Percentiles rank a stretch among this genome's conserved stretches.
phyloP scores from a whole-genome alignment of 1,140 invertebrate genomes.

The Papilio machaon region DNA sequence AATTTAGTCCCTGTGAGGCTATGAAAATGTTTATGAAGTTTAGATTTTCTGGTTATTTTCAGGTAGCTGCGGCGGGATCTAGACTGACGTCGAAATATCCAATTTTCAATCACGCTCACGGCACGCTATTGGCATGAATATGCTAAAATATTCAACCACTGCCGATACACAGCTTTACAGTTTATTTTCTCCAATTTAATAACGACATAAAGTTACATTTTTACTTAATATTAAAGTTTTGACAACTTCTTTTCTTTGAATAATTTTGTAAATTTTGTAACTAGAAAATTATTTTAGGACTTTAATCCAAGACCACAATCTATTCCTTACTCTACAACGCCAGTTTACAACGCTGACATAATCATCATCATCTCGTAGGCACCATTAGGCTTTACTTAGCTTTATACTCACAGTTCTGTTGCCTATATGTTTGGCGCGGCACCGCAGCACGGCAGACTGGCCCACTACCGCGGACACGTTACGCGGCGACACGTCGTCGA shows the following conservation, averaged over 20 bases:
- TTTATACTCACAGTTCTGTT: slow-evolving; percentile 90
- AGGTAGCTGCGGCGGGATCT: neutral
- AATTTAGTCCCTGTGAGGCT: slow-evolving; percentile 11
- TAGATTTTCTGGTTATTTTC: slow-evolving; percentile 28
- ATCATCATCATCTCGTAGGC: too few relatives aligned
- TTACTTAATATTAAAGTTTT: neutral
- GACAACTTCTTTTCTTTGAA: neutral
- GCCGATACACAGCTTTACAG: neutral
- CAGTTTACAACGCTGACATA: too few relatives aligned
- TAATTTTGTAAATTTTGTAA: too few relatives aligned
- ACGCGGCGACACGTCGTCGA: slow-evolving; percentile 90
- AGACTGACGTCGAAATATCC: neutral
- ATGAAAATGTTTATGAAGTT: slow-evolving; percentile 23
- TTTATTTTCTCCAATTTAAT: neutral
- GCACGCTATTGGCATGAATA: slow-evolving; percentile 14
- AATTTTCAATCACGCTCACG: slow-evolving; percentile 27
- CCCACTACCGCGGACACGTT: slow-evolving; percentile 93
- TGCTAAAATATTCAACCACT: slow-evolving; percentile 3
- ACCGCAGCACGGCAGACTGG: slow-evolving; percentile 90
- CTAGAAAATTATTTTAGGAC: too few relatives aligned
- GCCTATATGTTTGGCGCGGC: slow-evolving; percentile 92
- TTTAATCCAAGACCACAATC: too few relatives aligned
- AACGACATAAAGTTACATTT: neutral
- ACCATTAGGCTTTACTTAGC: neutral
- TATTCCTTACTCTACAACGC: too few relatives aligned